Base-by-base conservation (phyloP, 2,113 vertebrate species). In the Paraplagusia blochii region DNA sequence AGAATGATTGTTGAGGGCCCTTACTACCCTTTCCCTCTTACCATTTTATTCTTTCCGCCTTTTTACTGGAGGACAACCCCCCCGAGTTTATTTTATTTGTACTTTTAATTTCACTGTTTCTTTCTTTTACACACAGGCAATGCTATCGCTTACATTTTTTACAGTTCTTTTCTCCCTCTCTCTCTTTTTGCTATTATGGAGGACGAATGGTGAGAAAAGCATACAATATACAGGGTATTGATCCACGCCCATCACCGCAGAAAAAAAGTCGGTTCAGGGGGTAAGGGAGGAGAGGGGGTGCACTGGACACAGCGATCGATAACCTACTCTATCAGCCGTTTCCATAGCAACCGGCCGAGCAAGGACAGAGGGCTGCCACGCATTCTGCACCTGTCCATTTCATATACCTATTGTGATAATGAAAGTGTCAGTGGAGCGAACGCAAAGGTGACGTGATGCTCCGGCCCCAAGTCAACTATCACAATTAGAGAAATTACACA, bases 321-420 rank as follows among this genome's bases (percentile, higher is more conserved):
- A 92, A 87, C 85, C 86, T 90, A 89, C 90, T 91, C 90, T 89
- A 92, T 92, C 90, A 92, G 90, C 74, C 79, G 90, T 92, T 90
- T 87, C 92, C 89, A 92, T 91, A 90, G 91, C 81, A 92, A 93
- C 92, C 73, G 57, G 51, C 76, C 57, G 88, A 88, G 88, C 79
- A 84, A 89, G 88, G 90, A 90, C 88, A 89, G 88, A 89, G 88
- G 81, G 83, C 81, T 81, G 83, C 86, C 84, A 79, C 88, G 89
- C 88, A 87, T 90, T 89, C 74, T 87, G 88, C 88, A 85, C 86
- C 88, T 90, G 88, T 88, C 87, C 85, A 49, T 76, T 84, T 77
- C 80, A 77, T 80, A 78, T 33, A 84, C 74, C 84, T 78, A 81
- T 81, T 38, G 80, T 79, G 80, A 84, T 88, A 86, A 89, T 88